Conservation (phyloP, 2,113 vertebrate genomes). For the Cyprinus carpio region DNA sequence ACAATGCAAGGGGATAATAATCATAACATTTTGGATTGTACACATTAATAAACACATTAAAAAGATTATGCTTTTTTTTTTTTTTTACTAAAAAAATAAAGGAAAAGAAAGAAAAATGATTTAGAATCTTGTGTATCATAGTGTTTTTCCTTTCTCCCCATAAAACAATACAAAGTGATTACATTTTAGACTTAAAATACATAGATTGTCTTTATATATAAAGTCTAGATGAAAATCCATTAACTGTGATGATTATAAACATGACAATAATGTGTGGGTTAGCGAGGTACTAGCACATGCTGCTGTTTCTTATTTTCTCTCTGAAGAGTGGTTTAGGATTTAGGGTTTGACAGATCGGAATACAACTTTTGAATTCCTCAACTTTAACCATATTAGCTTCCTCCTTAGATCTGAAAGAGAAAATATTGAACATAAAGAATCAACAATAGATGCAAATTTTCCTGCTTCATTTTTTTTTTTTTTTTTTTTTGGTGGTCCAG, state of each 20-base stretch:
- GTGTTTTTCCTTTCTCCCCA: too few species aligned
- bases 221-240: background rate
- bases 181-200: too few species aligned
- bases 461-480: background rate
- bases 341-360: constrained; percentile 13
- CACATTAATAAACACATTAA: background rate
- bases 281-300: background rate
- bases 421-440: background rate
- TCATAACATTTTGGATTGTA: background rate
- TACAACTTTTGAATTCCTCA: constrained; percentile 63
- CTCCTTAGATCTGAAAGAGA: constrained; percentile 50
- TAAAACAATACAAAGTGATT: too few species aligned
- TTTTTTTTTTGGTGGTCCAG: background rate
- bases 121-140: too few species aligned
- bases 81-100: background rate
- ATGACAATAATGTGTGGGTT: background rate
- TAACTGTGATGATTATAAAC: background rate
- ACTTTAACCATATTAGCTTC: constrained; percentile 68
- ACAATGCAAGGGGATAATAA: background rate
- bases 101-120: background rate
- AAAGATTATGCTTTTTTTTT: too few species aligned
- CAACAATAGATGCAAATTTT: background rate
- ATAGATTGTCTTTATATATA: background rate
- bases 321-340: constrained; percentile 24
- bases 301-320: too few species aligned